Evolutionary conservation across 2,888 invertebrate species (phyloP), one percentile per base, ranked within the genome.

Genomic region (Molorchus minor): DNA sequence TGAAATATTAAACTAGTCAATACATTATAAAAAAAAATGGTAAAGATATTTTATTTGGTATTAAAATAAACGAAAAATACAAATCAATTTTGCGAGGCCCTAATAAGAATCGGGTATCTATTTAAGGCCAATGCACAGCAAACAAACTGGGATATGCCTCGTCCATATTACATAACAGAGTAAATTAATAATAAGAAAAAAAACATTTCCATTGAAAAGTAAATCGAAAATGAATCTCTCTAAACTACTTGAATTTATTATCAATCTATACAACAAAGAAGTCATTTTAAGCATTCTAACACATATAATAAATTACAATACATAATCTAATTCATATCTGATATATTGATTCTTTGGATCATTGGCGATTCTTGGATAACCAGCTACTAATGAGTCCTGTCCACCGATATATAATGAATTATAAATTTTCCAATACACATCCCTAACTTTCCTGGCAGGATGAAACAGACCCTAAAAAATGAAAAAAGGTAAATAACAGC

Each of bases 351-450:
- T 97, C 81, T 93, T 94, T 56, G 95, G 94, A 80, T 98, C 98
- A 79, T 98, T 96, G 67, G 90, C 89, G 79, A 99, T 93, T 69
- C 97, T 84, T n/a, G 99, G 98, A 82, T 97, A 99, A 12, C 97
- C 96, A 41, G 96, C 95, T 20, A 99, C 96, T 51, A 99, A 84
- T 0, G 98, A 94, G 80, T 99, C 99, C 81, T 99, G 98, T 4
- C 96, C 98, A 19, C 99, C 99, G 71, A 99, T 98, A 77, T 99
- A 99, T 52, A 99, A 85, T 0, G 98, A 97, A 83, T 99, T 99
- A 83, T 98, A 99, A 71, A 98, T 97, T 83, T 99, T 99, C 99
- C 99, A 99, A 79, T 98, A 98, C 0, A 99, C 99, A 79, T 99
- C 99, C 20, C 99, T 89, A 0, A 99, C 99, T 84, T 99, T 99